Conservation (phyloP, 2,888 invertebrate species). For the Aelia acuminata region DNA sequence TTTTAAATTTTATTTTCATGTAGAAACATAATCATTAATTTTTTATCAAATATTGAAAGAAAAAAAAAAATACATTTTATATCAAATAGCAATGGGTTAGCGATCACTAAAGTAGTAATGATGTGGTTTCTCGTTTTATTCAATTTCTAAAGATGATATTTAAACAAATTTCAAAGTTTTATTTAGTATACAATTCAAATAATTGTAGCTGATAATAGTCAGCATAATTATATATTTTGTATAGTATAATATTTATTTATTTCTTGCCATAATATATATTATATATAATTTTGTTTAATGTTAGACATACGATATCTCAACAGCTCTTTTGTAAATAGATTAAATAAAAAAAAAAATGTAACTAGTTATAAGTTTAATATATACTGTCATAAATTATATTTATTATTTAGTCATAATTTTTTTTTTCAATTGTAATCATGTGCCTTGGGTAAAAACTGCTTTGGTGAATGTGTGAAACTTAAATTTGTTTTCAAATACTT, state of each 20-base stretch:
- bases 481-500: not conserved
- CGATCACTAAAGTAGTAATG: too few relatives aligned
- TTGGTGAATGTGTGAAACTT: slow-evolving; percentile 5
- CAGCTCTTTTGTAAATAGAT: slow-evolving; percentile 4
- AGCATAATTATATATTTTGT: not conserved
- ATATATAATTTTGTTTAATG: not conserved
- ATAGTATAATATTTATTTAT: not conserved
- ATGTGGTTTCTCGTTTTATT: not conserved
- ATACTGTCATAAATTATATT: slow-evolving; percentile 1
- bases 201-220: not conserved
- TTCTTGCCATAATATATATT: slow-evolving; percentile 20
- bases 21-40: too few relatives aligned
- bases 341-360: too few relatives aligned
- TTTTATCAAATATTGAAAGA: too few relatives aligned
- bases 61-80: too few relatives aligned
- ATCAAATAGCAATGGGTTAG: too few relatives aligned
- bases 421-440: slow-evolving; percentile 5
- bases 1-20: too few relatives aligned
- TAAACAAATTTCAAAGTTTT: not conserved
- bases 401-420: not conserved
- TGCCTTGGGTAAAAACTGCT: slow-evolving; percentile 47
- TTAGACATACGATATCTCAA: not conserved
- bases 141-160: not conserved
- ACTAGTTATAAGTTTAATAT: slow-evolving; percentile 14
- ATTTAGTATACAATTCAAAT: not conserved